phyloP scores from a whole-genome alignment of 2,888 invertebrate species.

The Cantharis rufa region DNA sequence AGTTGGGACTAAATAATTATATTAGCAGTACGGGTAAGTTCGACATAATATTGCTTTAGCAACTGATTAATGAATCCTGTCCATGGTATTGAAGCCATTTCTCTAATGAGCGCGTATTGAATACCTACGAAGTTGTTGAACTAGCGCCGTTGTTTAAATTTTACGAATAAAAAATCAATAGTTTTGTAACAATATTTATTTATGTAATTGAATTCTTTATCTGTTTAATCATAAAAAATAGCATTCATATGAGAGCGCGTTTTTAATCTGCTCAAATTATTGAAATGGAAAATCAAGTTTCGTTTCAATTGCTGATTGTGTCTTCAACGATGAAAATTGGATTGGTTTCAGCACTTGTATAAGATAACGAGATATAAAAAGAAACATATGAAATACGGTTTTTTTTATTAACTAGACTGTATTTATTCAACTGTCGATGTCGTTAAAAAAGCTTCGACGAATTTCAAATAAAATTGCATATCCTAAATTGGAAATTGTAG shows the following conservation, averaged over 20 bases:
- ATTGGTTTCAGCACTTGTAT: constrained; percentile 9
- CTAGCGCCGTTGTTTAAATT: background rate
- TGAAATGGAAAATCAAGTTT: constrained; percentile 19
- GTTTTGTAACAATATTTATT: background rate
- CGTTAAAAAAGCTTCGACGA: background rate
- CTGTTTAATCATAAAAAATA: background rate
- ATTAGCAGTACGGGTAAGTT: constrained; percentile 17
- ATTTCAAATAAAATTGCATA: background rate
- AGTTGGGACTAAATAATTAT: constrained; percentile 17
- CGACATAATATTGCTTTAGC: constrained; percentile 28
- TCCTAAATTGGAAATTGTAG: background rate
- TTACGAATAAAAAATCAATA: background rate
- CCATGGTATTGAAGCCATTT: constrained; percentile 30
- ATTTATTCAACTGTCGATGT: background rate
- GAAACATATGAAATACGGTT: background rate
- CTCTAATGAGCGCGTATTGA: constrained; percentile 37
- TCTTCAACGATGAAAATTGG: constrained; percentile 8
- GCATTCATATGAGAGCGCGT: background rate
- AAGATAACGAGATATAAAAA: constrained; percentile 7
- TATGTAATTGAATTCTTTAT: background rate
- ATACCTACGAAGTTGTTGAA: background rate
- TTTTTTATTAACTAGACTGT: background rate
- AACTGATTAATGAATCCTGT: constrained; percentile 36
- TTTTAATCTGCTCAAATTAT: constrained; percentile 5
- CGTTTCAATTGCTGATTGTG: constrained; percentile 14